These are phyloP conservation scores for Artibeus jamaicensis DNA, from an alignment of 2,797 vertebrate species.

Conservation along the genomic window DNA sequence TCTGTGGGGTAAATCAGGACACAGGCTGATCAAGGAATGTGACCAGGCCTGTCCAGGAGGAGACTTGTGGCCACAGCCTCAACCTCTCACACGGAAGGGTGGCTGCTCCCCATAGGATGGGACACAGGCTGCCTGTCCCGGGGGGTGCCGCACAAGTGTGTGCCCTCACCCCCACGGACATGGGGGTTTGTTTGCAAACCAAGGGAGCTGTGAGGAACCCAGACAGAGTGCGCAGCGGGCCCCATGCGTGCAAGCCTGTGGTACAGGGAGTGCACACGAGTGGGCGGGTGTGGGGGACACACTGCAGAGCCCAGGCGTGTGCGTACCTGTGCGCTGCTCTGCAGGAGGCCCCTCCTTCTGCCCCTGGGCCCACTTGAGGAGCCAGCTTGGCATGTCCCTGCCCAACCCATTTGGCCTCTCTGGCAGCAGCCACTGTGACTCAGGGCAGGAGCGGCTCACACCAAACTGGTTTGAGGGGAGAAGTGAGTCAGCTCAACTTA, in stretches of 20 bases:
- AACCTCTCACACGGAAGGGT: constrained; percentile 7
- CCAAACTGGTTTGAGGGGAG: constrained; percentile 43
- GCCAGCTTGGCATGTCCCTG: constrained; percentile 1
- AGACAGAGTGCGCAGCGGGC: fast-evolving
- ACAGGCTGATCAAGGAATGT: constrained; percentile 66
- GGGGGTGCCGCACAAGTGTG: background rate
- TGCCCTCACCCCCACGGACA: background rate
- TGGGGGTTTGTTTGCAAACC: background rate
- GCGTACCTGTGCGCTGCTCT: background rate
- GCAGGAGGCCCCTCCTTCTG: background rate
- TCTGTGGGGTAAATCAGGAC: constrained; percentile 42
- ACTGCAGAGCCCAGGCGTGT: background rate
- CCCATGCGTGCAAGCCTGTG: fast-evolving
- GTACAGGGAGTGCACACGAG: background rate
- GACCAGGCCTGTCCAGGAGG: constrained; percentile 66
- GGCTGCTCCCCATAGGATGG: background rate
- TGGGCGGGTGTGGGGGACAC: background rate
- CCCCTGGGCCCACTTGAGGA: background rate
- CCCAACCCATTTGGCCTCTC: background rate
- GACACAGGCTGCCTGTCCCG: background rate
- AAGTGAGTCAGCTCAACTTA: background rate
- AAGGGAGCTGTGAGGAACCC: background rate
- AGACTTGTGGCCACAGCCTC: background rate
- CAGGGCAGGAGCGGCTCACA: constrained; percentile 36
- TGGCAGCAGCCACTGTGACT: constrained; percentile 53